A percentile compares a stretch with the other conserved stretches of the same genome.
These are phyloP conservation scores for Typhlichthys subterraneus DNA, from an alignment of 2,797 vertebrate genomes.

Conservation along the genomic window DNA sequence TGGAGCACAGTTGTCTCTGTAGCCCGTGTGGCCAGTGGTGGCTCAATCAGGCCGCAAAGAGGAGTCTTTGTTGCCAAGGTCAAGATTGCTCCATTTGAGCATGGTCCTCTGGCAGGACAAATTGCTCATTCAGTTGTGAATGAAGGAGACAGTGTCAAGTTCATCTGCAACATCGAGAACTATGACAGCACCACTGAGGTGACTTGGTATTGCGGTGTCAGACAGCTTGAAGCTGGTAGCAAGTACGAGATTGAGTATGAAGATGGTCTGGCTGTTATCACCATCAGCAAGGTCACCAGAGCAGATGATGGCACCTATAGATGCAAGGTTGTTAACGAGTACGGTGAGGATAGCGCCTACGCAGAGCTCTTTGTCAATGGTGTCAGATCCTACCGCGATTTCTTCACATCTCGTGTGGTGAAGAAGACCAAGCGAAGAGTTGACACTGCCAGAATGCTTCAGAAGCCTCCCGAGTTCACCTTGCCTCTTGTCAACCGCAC, in stretches of 20 bases:
- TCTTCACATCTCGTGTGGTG: constrained; percentile 88
- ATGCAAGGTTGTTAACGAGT: constrained; percentile 96
- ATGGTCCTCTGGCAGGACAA: constrained; percentile 91
- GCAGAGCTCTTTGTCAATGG: constrained; percentile 91
- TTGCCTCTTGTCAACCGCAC: constrained; percentile 91
- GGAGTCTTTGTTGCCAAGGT: constrained; percentile 92
- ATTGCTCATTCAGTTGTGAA: constrained; percentile 85
- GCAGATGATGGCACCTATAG: constrained; percentile 95
- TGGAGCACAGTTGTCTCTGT: constrained; percentile 92
- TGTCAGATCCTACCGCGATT: constrained; percentile 88
- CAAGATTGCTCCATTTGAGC: constrained; percentile 96
- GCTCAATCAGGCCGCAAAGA: constrained; percentile 90
- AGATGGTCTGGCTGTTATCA: constrained; percentile 90
- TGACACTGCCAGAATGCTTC: constrained; percentile 91
- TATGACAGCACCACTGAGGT: constrained; percentile 95
- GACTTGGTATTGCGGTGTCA: constrained; percentile 96
- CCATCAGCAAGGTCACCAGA: constrained; percentile 87
- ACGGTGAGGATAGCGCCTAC: constrained; percentile 95
- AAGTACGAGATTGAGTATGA: constrained; percentile 95
- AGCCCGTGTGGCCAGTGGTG: constrained; percentile 91
- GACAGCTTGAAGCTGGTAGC: constrained; percentile 89
- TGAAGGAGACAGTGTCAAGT: constrained; percentile 88
- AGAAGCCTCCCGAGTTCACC: constrained; percentile 97
- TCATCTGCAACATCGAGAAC: constrained; percentile 93
- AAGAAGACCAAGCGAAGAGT: constrained; percentile 93